Conservation (phyloP, 2,888 invertebrate genomes). For the Platynereis dumerilii region DNA sequence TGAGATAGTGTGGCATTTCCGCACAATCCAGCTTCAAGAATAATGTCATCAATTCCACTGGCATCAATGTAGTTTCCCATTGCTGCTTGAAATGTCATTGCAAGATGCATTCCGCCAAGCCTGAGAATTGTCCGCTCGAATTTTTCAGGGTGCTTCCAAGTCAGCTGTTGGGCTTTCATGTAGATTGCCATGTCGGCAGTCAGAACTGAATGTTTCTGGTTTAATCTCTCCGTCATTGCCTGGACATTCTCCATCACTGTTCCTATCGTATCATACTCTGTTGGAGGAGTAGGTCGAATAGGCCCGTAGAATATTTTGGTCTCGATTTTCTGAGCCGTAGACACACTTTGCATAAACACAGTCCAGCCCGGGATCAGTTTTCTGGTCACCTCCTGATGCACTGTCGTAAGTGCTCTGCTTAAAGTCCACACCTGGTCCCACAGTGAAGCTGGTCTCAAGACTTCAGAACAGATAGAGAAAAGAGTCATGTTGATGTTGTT, state of each 20-base stretch:
- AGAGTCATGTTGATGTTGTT: background rate
- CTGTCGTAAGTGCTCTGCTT: background rate
- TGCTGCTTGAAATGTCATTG: background rate
- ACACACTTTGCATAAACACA: background rate
- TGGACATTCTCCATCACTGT: background rate
- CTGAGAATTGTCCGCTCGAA: background rate
- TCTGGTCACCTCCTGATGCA: background rate
- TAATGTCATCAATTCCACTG: background rate
- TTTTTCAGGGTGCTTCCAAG: background rate
- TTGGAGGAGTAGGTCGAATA: slow-evolving; percentile 1
- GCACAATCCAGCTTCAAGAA: background rate
- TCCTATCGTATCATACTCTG: slow-evolving; percentile 1
- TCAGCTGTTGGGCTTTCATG: background rate
- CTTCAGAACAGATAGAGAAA: no score
- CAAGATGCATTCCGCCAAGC: background rate
- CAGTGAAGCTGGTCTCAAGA: no score
- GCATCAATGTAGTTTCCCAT: background rate
- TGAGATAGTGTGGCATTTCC: background rate
- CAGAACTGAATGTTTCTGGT: slow-evolving; percentile 3
- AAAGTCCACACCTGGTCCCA: background rate
- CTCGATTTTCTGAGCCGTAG: background rate
- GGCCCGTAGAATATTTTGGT: background rate
- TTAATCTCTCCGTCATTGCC: background rate
- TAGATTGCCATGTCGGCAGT: slow-evolving; percentile 1
- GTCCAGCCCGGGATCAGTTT: background rate